Conservation (phyloP, 2,797 vertebrate genomes). For the Emys orbicularis region DNA sequence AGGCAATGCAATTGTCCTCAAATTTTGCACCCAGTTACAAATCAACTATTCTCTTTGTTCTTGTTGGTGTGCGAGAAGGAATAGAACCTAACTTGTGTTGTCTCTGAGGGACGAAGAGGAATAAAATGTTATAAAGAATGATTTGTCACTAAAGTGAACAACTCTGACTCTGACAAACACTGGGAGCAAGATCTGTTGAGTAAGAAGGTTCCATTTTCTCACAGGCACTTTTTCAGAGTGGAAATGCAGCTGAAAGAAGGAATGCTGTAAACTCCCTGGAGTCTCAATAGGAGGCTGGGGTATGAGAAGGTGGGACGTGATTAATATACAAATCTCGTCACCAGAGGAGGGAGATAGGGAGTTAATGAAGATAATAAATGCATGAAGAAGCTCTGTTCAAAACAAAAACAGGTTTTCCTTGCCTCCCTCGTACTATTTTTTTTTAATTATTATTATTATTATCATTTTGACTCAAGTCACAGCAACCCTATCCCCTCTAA, state of each 20-base stretch:
- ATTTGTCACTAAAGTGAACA: not conserved
- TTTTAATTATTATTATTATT: not conserved
- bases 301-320: not conserved
- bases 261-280: not conserved
- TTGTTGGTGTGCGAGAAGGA: accelerated
- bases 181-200: not conserved
- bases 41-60: accelerated
- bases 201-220: not conserved
- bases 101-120: not conserved
- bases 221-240: not conserved
- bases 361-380: not conserved
- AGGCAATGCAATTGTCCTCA: accelerated
- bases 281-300: not conserved
- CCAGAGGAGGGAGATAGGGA: not conserved
- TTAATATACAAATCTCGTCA: not conserved
- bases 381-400: not conserved
- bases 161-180: not conserved
- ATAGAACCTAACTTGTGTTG: not conserved
- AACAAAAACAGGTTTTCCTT: not conserved
- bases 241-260: not conserved
- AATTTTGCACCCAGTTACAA: accelerated
- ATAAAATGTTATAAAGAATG: not conserved
- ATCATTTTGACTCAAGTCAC: not conserved
- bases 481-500: not conserved
- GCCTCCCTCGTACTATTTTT: not conserved